Evolutionary conservation across 2,797 vertebrate genomes (phyloP).

Genomic region (Vireo griseus): DNA sequence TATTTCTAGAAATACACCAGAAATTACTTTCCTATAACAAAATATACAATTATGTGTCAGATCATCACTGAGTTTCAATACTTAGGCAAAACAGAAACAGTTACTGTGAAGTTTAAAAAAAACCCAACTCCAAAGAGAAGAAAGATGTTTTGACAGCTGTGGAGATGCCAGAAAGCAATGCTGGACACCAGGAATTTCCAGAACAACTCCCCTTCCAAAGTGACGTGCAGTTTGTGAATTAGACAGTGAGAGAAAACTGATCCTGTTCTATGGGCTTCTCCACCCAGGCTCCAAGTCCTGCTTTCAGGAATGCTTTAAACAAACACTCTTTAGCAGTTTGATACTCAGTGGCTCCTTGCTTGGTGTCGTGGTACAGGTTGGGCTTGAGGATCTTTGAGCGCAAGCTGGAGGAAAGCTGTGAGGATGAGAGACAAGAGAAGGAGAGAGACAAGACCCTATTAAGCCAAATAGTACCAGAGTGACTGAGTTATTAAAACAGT

Average conservation of each 20-base stretch:
- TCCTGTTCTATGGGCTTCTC: conserved; percentile 98
- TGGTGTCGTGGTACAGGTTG: conserved; percentile 90
- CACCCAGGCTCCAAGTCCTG: conserved; percentile 95
- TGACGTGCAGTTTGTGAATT: conserved; percentile 38
- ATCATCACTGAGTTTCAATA: conserved; percentile 21
- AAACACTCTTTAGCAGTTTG: conserved; percentile 91
- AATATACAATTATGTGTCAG: conserved; percentile 23
- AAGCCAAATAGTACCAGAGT: neutral
- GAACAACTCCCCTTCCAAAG: neutral
- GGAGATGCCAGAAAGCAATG: conserved; percentile 18
- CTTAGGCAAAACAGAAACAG: conserved; percentile 30
- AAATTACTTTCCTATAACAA: conserved; percentile 44
- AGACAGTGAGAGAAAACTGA: conserved; percentile 87
- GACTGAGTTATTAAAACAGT: neutral
- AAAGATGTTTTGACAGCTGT: neutral
- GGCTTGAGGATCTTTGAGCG: conserved; percentile 86
- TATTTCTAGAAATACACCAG: conserved; percentile 48
- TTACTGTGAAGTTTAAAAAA: neutral
- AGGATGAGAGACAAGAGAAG: neutral
- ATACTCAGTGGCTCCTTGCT: conserved; percentile 90
- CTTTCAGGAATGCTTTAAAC: conserved; percentile 94
- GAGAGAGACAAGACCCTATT: neutral
- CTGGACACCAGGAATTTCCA: conserved; percentile 43
- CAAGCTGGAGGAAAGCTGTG: conserved; percentile 82
- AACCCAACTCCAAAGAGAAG: neutral